A percentile compares a stretch with the other conserved stretches of the same genome.
phyloP scores from a whole-genome alignment of 2,888 invertebrate genomes.

The Cheilosia variabilis region DNA sequence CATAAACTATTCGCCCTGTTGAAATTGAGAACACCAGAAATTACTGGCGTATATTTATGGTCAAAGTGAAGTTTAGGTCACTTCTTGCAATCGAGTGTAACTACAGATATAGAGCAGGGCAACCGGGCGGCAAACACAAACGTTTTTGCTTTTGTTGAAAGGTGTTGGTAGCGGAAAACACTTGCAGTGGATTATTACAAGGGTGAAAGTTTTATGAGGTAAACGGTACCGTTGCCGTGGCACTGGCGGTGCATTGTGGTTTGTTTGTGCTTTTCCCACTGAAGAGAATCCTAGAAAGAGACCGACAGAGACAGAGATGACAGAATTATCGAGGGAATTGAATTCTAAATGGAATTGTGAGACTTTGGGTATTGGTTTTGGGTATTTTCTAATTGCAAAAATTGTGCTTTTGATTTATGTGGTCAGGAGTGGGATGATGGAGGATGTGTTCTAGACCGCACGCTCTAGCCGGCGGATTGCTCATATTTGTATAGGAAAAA shows the following conservation, averaged over 20 bases:
- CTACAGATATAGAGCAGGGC: not conserved
- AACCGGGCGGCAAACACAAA: not conserved
- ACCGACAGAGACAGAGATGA: too few relatives aligned
- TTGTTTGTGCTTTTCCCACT: too few relatives aligned
- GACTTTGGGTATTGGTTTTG: not conserved
- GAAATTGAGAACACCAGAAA: constrained; percentile 66
- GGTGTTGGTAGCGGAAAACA: constrained; percentile 34
- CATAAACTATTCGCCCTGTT: constrained; percentile 55
- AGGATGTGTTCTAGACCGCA: too few relatives aligned
- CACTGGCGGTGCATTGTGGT: constrained; percentile 32
- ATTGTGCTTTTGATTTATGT: too few relatives aligned
- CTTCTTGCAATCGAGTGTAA: constrained; percentile 40
- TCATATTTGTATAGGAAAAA: too few relatives aligned
- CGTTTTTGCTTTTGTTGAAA: not conserved
- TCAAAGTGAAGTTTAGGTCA: constrained; percentile 63
- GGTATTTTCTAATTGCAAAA: too few relatives aligned
- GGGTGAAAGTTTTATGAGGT: constrained; percentile 28
- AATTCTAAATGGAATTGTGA: constrained; percentile 1
- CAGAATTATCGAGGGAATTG: constrained; percentile 28
- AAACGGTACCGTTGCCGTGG: constrained; percentile 29
- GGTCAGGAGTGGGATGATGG: too few relatives aligned
- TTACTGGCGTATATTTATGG: constrained; percentile 68
- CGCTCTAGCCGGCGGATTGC: too few relatives aligned
- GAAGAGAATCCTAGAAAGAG: too few relatives aligned
- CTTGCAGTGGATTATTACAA: constrained; percentile 9